Evolutionary conservation across 2,888 invertebrate genomes (phyloP).

Genomic region (Phalera bucephala): DNA sequence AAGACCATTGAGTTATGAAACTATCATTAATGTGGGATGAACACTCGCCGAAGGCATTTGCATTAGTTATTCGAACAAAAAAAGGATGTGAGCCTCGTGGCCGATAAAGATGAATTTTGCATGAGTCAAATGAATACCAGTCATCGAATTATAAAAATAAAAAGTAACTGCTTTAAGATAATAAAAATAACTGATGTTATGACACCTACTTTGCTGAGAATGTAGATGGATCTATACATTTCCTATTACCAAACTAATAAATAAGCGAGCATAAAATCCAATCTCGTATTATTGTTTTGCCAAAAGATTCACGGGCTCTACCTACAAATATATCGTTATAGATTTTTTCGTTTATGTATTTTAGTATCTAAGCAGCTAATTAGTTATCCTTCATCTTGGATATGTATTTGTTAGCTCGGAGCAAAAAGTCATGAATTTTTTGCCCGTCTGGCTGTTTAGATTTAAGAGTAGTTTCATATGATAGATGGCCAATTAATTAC

Average conservation of each 20-base stretch:
- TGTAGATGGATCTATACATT: constrained; percentile 33
- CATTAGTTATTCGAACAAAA: constrained; percentile 55
- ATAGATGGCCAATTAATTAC: constrained; percentile 6
- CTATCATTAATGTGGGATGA: constrained; percentile 47
- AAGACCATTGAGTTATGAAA: constrained; percentile 29
- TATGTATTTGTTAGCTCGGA: constrained; percentile 10
- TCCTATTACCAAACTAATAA: constrained; percentile 30
- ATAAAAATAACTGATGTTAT: constrained; percentile 48
- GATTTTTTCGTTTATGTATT: background rate
- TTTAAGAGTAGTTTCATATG: constrained; percentile 16
- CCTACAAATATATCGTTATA: constrained; percentile 5
- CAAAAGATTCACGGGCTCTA: constrained; percentile 21
- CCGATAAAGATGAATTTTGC: constrained; percentile 42
- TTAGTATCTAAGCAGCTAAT: constrained; percentile 17
- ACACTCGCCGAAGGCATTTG: constrained; percentile 43
- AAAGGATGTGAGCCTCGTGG: constrained; percentile 35
- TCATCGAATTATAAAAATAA: constrained; percentile 49
- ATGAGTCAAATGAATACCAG: constrained; percentile 52
- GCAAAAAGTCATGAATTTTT: constrained; percentile 29
- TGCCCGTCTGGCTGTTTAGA: constrained; percentile 18
- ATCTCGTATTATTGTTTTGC: constrained; percentile 10
- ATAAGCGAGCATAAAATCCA: constrained; percentile 10
- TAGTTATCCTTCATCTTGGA: constrained; percentile 17
- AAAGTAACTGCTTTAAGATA: constrained; percentile 43
- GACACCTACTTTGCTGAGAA: constrained; percentile 37